Conservation (phyloP, 2,888 invertebrate genomes). For the Polydrusus tereticollis region DNA sequence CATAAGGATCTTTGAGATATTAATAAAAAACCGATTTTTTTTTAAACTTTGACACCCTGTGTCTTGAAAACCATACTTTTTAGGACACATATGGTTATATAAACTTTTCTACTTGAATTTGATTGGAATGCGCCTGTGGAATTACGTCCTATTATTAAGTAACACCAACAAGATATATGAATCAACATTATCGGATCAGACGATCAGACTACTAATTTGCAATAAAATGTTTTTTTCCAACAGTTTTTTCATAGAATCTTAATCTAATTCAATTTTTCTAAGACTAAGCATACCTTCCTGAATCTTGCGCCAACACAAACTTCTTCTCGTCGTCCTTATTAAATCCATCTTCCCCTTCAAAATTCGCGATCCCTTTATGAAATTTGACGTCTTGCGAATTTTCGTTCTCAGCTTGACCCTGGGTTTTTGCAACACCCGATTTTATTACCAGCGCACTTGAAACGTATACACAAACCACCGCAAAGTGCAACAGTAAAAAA, state of each 20-base stretch:
- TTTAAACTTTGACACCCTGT: no score
- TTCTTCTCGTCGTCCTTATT: conserved; percentile 61
- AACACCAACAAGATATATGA: no score
- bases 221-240: no score
- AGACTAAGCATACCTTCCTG: conserved; percentile 55
- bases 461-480: not conserved
- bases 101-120: no score
- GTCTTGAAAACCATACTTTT: no score
- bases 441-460: conserved; percentile 44
- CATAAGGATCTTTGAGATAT: no score
- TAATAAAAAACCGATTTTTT: no score
- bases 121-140: no score
- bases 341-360: conserved; percentile 61
- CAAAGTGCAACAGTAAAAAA: conserved; percentile 30
- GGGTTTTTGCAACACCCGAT: conserved; percentile 49
- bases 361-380: conserved; percentile 58
- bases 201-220: no score
- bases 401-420: conserved; percentile 49
- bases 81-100: no score
- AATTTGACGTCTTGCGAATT: conserved; percentile 50
- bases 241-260: not conserved
- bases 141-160: no score
- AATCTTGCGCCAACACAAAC: conserved; percentile 58
- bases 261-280: not conserved
- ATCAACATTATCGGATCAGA: no score